Evolutionary conservation across 2,888 invertebrate species (phyloP), one percentile per base, ranked within the genome.

Genomic region (Caenorhabditis afra): DNA sequence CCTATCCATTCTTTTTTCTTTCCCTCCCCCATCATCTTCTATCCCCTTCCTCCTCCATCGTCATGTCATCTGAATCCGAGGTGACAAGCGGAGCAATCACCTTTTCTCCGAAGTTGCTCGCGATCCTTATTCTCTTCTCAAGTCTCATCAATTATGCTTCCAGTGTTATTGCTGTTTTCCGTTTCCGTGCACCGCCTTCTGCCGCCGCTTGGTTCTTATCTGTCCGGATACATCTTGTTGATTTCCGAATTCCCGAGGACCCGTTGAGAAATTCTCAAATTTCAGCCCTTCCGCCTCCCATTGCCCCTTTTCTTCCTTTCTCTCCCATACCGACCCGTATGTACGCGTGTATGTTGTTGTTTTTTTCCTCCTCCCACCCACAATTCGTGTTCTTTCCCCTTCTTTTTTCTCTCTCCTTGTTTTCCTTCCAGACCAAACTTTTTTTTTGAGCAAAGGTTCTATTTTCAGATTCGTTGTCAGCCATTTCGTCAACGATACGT

Each of bases 171-270:
- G 74, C 65, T 22, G 66, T 65, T 75, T 75, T 75, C 74, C 66
- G 62, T 55, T 67, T 45, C 45, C 41, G 29, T 29, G 29, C 18
- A 23, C 18, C 55, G 35, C 29, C 52, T 50, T 35, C 29, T 62
- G 35, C 29, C 52, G 57, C 44, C 29, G 35, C 65, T 47, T 65
- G 37, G 70, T 66, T 55, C 71, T 65, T 70, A 59, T 71, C 65
- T 78, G 29, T 23, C 29, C 22, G 73, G 58, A 73, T 73, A 66
- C 79, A 73, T 73, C 78, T 78, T 75, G 75, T 76, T 76, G 57
- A 67, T 50, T 67, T 76, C 65, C 58, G 64, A 73, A 73, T 64
- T 64, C 73, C 58, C 16, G 58, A 23, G 57, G 29, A 29, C 29
- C 29, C 41, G 29, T 57, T 73, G 64, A 57, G 58, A 73, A 64